Percentiles rank a stretch among this genome's conserved stretches.
phyloP scores from a whole-genome alignment of 2,888 invertebrate genomes.

The Crepidodera aurea region DNA sequence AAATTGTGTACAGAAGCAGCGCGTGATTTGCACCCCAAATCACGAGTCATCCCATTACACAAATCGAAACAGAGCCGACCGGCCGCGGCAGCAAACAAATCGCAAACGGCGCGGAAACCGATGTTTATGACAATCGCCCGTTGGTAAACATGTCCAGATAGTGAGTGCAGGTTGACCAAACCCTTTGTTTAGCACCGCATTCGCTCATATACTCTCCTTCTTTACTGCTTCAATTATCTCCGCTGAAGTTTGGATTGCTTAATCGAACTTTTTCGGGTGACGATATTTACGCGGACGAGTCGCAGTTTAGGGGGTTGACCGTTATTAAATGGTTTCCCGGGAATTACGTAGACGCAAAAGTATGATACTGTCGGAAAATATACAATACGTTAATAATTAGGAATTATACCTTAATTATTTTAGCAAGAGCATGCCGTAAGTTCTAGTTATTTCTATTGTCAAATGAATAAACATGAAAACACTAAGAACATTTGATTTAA shows the following conservation, averaged over 20 bases:
- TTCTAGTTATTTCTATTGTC: no score
- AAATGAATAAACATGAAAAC: no score
- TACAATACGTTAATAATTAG: no score
- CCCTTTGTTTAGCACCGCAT: conserved; percentile 49
- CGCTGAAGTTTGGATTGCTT: conserved; percentile 34
- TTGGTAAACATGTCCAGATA: conserved; percentile 43
- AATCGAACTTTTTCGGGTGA: conserved; percentile 32
- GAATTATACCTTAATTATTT: no score
- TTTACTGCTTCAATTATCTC: conserved; percentile 49
- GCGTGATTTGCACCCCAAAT: conserved; percentile 24
- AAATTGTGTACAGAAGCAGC: no score
- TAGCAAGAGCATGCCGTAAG: no score
- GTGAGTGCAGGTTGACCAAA: conserved; percentile 52
- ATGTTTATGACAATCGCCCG: conserved; percentile 49
- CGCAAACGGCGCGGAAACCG: conserved; percentile 48
- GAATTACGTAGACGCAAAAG: neutral
- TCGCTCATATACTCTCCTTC: conserved; percentile 48
- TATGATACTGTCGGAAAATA: no score
- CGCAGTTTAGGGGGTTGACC: neutral
- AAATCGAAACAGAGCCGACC: conserved; percentile 41
- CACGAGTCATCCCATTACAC: conserved; percentile 38
- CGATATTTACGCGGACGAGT: neutral
- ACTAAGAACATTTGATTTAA: no score
- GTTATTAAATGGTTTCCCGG: neutral
- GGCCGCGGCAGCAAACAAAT: conserved; percentile 30